Evolutionary conservation across 2,797 vertebrate species (phyloP).

Genomic region (Enteromius treurensis): DNA sequence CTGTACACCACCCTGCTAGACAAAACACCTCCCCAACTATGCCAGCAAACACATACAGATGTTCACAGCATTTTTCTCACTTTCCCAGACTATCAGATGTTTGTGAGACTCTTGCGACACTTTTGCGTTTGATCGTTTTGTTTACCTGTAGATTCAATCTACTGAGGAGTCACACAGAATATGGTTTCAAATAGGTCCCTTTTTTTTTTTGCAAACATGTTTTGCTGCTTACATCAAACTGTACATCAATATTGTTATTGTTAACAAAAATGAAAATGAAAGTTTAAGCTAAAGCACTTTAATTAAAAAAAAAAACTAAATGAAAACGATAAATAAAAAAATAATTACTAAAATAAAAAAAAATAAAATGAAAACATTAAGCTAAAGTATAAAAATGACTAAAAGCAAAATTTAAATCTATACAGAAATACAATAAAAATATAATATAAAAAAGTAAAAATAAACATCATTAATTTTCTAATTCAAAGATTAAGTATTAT

Average conservation of each 20-base stretch:
- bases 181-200: conserved; percentile 21
- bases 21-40: conserved; percentile 57
- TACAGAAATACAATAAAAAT: background rate
- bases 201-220: background rate
- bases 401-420: background rate
- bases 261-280: background rate
- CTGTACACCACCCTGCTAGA: conserved; percentile 60
- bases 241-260: background rate
- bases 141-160: background rate
- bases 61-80: conserved; percentile 6
- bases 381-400: background rate
- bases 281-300: background rate
- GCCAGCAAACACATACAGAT: conserved; percentile 28
- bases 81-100: conserved; percentile 29
- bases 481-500: background rate
- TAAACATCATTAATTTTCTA: background rate
- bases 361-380: background rate
- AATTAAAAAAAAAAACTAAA: background rate
- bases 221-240: background rate
- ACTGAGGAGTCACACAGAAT: background rate
- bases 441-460: background rate
- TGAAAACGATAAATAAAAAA: background rate
- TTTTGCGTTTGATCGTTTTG: background rate
- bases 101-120: background rate
- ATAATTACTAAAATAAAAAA: too few species aligned